Evolutionary conservation across 2,797 vertebrate genomes (phyloP).

Genomic region (Pseudochirops cupreus): DNA sequence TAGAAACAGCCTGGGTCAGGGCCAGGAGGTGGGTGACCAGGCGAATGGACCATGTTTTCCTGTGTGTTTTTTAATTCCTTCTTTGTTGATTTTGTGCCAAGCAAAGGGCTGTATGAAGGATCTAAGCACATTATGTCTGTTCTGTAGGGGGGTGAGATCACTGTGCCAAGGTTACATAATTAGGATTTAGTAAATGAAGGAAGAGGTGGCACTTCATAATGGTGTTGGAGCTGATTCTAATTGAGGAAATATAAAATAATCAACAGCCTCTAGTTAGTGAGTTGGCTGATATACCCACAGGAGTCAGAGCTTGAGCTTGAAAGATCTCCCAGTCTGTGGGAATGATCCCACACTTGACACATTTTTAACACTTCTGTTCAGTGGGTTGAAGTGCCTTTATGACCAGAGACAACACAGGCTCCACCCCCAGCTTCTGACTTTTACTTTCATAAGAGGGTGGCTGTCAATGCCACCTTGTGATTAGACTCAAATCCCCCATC

Average conservation of each 20-base stretch:
- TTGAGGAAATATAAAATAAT: neutral
- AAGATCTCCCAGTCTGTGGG: neutral
- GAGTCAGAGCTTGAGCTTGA: too few relatives aligned
- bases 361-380: neutral
- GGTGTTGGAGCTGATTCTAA: neutral
- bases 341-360: too few relatives aligned
- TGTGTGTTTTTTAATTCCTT: neutral
- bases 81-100: neutral
- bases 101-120: neutral
- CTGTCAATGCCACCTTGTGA: neutral
- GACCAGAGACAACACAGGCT: neutral
- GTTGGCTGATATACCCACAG: neutral
- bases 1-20: neutral
- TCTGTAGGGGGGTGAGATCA: neutral
- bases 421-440: neutral
- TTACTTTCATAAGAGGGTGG: neutral
- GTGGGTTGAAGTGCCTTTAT: neutral
- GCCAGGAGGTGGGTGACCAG: neutral
- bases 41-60: neutral
- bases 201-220: neutral
- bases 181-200: neutral
- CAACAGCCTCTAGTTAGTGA: neutral
- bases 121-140: neutral
- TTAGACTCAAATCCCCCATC: neutral
- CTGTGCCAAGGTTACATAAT: neutral